Evolutionary conservation across 2,888 invertebrate genomes (phyloP).

Genomic region (Melipona beecheii): DNA sequence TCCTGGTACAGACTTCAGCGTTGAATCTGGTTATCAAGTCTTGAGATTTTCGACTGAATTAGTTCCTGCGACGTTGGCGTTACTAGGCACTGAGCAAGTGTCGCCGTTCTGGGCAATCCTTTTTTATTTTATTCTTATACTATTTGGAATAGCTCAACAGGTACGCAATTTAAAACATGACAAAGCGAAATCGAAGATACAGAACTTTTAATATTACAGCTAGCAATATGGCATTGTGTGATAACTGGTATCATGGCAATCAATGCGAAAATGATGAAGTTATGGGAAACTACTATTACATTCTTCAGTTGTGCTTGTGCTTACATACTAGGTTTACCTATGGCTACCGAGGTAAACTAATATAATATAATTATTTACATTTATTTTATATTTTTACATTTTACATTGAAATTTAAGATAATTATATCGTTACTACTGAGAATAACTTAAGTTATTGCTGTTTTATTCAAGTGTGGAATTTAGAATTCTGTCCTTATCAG

Average conservation of each 20-base stretch:
- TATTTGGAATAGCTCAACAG: constrained; percentile 95
- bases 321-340: constrained; percentile 90
- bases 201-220: constrained; percentile 77
- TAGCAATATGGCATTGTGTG: constrained; percentile 96
- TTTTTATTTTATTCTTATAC: constrained; percentile 92
- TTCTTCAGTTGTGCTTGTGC: constrained; percentile 94
- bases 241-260: constrained; percentile 93
- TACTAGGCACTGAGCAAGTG: constrained; percentile 90
- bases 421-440: not conserved
- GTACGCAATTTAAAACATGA: constrained; percentile 72
- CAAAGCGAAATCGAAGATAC: not conserved
- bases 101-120: constrained; percentile 96
- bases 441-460: not conserved
- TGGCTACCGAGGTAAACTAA: constrained; percentile 91
- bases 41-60: constrained; percentile 94
- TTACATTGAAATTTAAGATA: too few species aligned
- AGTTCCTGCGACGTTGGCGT: constrained; percentile 93
- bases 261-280: constrained; percentile 89
- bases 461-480: not conserved
- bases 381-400: not conserved
- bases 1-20: constrained; percentile 86
- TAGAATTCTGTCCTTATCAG: constrained; percentile 50
- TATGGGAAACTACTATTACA: constrained; percentile 93
- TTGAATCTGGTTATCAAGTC: constrained; percentile 92
- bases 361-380: constrained; percentile 59